These are phyloP conservation scores for Rhagonycha fulva DNA, from an alignment of 2,888 invertebrate species.

Conservation along the genomic window DNA sequence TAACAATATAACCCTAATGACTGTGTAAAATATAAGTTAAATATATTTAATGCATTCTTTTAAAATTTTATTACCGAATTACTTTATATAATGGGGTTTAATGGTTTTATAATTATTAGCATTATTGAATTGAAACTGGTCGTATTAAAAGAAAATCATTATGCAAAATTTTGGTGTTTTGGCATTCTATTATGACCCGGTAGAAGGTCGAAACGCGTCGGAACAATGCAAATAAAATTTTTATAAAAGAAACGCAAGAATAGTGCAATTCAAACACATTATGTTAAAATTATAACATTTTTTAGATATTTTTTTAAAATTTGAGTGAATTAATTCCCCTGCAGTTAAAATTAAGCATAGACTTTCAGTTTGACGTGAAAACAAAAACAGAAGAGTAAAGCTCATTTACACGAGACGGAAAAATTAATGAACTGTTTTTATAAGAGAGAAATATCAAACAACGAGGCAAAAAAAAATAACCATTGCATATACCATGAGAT, in stretches of 20 bases:
- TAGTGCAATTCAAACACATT: too few species aligned
- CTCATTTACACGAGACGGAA: not conserved
- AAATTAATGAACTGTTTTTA: not conserved
- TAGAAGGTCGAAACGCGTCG: too few species aligned
- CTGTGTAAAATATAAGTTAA: conserved; percentile 13
- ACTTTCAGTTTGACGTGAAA: not conserved
- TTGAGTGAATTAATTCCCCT: not conserved
- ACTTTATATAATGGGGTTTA: not conserved
- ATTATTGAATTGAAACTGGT: not conserved
- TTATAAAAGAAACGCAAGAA: too few species aligned
- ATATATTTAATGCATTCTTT: conserved; percentile 8
- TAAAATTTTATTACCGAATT: not conserved
- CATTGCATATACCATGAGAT: not conserved
- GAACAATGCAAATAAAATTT: too few species aligned
- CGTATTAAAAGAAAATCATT: not conserved
- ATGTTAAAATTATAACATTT: too few species aligned
- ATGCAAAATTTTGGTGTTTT: not conserved
- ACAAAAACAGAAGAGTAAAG: not conserved
- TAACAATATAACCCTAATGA: conserved; percentile 6
- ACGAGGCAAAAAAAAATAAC: not conserved
- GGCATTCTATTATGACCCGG: too few species aligned
- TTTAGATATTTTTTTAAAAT: not conserved
- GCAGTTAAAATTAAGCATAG: not conserved
- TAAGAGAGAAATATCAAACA: not conserved
- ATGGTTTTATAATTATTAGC: not conserved